Conservation (phyloP, 2,888 invertebrate species). For the Diploptera punctata region DNA sequence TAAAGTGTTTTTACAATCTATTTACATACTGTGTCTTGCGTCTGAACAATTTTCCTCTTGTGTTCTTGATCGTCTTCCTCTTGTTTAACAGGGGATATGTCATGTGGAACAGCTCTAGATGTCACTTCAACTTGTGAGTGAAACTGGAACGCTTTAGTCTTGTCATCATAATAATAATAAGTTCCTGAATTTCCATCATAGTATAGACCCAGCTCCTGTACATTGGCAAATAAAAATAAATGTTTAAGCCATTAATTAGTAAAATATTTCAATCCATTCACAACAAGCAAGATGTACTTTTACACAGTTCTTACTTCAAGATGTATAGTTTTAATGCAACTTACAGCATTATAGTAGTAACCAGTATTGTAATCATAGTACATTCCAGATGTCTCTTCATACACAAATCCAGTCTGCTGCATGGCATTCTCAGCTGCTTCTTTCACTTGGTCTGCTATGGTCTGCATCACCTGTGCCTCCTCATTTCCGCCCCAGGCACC, state of each 20-base stretch:
- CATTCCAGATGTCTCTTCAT: conserved; percentile 84
- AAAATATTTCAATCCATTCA: too few species aligned
- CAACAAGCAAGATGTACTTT: too few species aligned
- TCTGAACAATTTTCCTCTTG: conserved; percentile 56
- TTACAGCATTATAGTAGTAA: conserved; percentile 89
- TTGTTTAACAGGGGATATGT: neutral
- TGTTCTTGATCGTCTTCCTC: conserved; percentile 52
- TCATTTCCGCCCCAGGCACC: neutral
- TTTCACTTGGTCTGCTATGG: conserved; percentile 72
- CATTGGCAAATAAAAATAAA: too few species aligned
- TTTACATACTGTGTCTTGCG: too few species aligned
- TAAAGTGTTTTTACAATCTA: too few species aligned
- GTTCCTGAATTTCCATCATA: conserved; percentile 87
- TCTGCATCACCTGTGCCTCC: conserved; percentile 46
- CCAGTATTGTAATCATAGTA: conserved; percentile 90
- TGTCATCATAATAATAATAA: conserved; percentile 83
- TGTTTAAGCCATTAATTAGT: too few species aligned
- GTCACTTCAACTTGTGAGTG: conserved; percentile 70
- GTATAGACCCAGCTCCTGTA: conserved; percentile 83
- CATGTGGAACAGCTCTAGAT: too few species aligned
- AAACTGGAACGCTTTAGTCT: conserved; percentile 76
- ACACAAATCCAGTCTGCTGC: conserved; percentile 80
- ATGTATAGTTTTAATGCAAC: too few species aligned
- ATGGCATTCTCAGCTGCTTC: conserved; percentile 77
- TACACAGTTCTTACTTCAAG: too few species aligned